Conservation (phyloP, 2,888 invertebrate species). For the Yponomeuta plumbellus region DNA sequence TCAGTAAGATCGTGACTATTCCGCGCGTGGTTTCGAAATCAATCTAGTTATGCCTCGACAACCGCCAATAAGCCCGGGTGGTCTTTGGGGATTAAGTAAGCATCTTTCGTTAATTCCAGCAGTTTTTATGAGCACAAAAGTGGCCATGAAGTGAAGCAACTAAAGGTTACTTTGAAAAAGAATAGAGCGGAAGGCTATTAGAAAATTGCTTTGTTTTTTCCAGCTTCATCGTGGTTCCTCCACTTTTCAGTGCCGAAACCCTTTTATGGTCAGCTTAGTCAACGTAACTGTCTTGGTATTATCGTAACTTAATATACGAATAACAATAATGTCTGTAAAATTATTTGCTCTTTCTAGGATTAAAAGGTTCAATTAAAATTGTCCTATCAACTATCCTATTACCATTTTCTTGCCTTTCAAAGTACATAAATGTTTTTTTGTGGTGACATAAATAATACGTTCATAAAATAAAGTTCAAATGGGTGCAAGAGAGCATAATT, state of each 20-base stretch:
- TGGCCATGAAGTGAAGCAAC: neutral
- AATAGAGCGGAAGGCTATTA: too few relatives aligned
- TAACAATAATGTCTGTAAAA: neutral
- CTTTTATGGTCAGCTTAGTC: too few relatives aligned
- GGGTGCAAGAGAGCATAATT: neutral
- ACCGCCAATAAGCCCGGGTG: slow-evolving; percentile 12
- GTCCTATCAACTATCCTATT: too few relatives aligned
- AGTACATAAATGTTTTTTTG: too few relatives aligned
- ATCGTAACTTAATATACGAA: too few relatives aligned
- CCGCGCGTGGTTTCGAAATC: slow-evolving; percentile 33
- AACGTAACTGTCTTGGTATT: too few relatives aligned
- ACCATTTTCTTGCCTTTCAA: too few relatives aligned
- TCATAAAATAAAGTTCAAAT: neutral
- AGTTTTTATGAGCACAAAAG: neutral
- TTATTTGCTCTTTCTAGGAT: neutral
- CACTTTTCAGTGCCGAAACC: too few relatives aligned
- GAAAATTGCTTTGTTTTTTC: too few relatives aligned
- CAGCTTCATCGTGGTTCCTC: too few relatives aligned
- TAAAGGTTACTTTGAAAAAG: too few relatives aligned
- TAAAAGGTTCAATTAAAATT: neutral
- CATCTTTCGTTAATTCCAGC: neutral
- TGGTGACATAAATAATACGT: too few relatives aligned
- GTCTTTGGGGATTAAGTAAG: slow-evolving; percentile 10
- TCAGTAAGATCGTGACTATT: slow-evolving; percentile 32
- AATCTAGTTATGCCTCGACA: slow-evolving; percentile 19